A percentile compares a stretch with the other conserved stretches of the same genome.
These are phyloP conservation scores for Anoplius nigerrimus DNA, from an alignment of 2,888 invertebrate species.

Conservation along the genomic window DNA sequence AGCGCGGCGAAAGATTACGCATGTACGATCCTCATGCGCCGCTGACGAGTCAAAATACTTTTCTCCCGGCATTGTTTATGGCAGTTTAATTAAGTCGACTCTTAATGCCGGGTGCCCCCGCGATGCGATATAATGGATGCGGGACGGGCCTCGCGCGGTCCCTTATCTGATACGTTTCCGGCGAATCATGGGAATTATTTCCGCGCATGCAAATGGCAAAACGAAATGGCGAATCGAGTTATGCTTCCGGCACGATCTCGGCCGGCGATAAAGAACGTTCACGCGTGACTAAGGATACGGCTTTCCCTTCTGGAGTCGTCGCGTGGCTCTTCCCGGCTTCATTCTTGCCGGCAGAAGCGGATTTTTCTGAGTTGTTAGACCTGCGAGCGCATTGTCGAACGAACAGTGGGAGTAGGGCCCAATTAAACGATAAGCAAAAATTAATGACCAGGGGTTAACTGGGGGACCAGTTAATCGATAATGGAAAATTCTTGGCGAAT, in stretches of 20 bases:
- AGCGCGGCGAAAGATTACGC: no score
- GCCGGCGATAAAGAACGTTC: conserved; percentile 35
- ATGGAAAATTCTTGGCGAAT: no score
- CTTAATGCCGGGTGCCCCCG: conserved; percentile 47
- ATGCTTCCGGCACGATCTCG: conserved; percentile 68
- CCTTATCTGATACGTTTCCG: conserved; percentile 61
- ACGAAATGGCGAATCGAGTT: conserved; percentile 67
- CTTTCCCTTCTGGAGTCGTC: conserved; percentile 9
- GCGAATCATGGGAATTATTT: conserved; percentile 68
- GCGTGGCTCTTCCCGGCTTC: no score
- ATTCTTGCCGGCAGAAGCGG: no score
- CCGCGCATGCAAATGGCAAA: conserved; percentile 70
- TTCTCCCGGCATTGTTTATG: conserved; percentile 48
- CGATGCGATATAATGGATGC: conserved; percentile 37
- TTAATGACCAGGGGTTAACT: no score
- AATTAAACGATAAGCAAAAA: no score
- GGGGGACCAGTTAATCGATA: no score
- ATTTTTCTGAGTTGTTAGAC: no score
- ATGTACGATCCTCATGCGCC: neutral
- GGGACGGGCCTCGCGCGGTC: no score
- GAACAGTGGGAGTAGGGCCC: no score
- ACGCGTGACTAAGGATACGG: conserved; percentile 49
- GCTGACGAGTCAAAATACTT: conserved; percentile 35
- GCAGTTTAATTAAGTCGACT: conserved; percentile 54
- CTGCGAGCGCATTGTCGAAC: no score